Evolutionary conservation across 2,888 invertebrate genomes (phyloP), one percentile per base, ranked within the genome.

Genomic region (Acleris sparsana): DNA sequence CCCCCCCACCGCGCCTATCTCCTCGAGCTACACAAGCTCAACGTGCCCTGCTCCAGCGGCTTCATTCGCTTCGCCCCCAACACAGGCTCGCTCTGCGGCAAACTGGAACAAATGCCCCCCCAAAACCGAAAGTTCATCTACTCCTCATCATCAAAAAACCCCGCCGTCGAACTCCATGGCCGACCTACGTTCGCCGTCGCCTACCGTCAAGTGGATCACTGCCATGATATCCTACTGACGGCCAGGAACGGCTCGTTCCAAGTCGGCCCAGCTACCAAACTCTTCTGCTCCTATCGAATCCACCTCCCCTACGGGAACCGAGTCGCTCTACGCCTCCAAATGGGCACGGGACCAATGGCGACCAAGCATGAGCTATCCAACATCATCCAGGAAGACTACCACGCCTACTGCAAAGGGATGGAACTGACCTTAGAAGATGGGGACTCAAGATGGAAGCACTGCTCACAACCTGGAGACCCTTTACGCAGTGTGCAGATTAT

Each of bases 281-380:
- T 95, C 29, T 88, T 93, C 72, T 96, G 96, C 83, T 95, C 95
- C 25, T 96, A 95, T 82, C 92, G 93, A 73, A 94, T 96, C 61
- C 95, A 95, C 77, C 83, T 96, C 73, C 96, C 96, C 2, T 95
- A 95, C 77, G 96, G 96, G 3, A 95, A 95, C 82, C 88, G 94
- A 68, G 94, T 95, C 11, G 94, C 94, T n/a, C 74, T 95, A 66
- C 91, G 93, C n/a, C 84, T 95, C 17, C 93, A 94, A 82, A 93
- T 94, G 91, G 94, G 94, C 67, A 87, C 91, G 17, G 92, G 88
- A 53, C 82, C 88, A 66, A 85, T 85, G 76, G 70, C 78, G 48
- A 73, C 77, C 33, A 86, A 82, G 70, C 84, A 87, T 16, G 88
- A 87, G 25, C 69, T 82, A 29, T 84, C 86, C 1, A 88, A 86